Evolutionary conservation across 2,888 invertebrate species (phyloP), one percentile per base, ranked within the genome.

Genomic region (Antheraea yamamai): DNA sequence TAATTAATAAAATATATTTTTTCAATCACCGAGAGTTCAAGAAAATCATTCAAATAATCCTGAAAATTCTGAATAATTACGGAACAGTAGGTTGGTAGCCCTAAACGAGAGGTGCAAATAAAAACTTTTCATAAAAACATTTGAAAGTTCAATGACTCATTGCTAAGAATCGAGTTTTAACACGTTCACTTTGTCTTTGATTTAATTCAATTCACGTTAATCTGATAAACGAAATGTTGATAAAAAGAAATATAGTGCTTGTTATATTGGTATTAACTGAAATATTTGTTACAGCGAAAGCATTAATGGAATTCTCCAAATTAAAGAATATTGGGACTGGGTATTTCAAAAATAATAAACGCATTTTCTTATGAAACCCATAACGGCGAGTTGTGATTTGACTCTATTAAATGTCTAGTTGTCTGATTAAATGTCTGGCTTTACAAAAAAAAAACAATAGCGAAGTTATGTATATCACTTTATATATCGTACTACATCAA

Each of bases 121-220:
- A 70, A 39, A 70, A 39, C 23, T 35, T 61, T 18, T 39, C 39
- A 39, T 8, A 77, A 79, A 77, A 77, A 76, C 14, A 61, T 10
- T 61, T 73, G 61, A 55, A 68, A 78, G 80, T 79, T 79, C 77
- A 77, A 20, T 75, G 78, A 78, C 78, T 75, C 51, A 70, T n/a
- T n/a, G 20, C 70, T n/a, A 39, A 18, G 39, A 70, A 70, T 70
- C 70, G 70, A 70, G 70, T 70, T 70, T 70, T 39, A 39, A 39
- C 39, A 39, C 70, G 70, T 20, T 39, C 39, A n/a, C 70, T 70
- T 70, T 70, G n/a, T 18, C 70, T 70, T 70, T 70, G n/a, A 35
- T 70, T 61, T 61, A 23, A 66, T 39, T 70, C 70, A 39, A 35
- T n/a, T 39, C 70, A 70, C 70, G 70, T 14, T 39, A 70, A 70